Conservation (phyloP, 2,113 vertebrate species). For the Circaetus gallicus region DNA sequence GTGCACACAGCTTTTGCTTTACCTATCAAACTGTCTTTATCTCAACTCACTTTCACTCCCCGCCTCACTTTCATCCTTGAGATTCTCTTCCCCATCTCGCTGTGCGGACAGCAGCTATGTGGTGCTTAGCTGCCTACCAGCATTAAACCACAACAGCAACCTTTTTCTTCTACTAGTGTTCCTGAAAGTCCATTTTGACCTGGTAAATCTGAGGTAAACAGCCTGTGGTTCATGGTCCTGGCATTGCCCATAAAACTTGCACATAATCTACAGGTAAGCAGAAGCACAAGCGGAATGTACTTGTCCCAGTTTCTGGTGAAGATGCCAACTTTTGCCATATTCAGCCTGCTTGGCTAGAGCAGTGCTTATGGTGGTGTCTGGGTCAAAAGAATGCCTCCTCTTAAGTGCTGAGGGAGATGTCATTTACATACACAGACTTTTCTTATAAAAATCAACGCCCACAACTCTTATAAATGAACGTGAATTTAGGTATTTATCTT, state of each 20-base stretch:
- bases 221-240: background rate
- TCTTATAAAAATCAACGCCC: background rate
- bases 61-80: rapidly evolving
- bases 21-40: background rate
- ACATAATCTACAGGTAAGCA: background rate
- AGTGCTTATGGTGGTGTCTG: background rate
- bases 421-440: background rate
- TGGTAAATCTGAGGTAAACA: background rate
- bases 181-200: background rate
- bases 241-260: background rate
- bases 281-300: background rate
- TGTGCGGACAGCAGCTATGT: background rate
- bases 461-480: background rate
- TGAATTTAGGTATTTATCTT: background rate
- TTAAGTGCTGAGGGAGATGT: background rate
- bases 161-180: background rate
- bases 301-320: background rate
- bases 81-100: background rate
- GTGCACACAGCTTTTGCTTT: background rate
- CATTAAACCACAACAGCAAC: background rate
- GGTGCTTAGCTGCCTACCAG: background rate
- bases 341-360: background rate
- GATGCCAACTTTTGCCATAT: background rate
- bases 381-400: background rate
- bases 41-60: background rate